Evolutionary conservation across 2,888 invertebrate genomes (phyloP).

Genomic region (Polydrusus pterygomalis): DNA sequence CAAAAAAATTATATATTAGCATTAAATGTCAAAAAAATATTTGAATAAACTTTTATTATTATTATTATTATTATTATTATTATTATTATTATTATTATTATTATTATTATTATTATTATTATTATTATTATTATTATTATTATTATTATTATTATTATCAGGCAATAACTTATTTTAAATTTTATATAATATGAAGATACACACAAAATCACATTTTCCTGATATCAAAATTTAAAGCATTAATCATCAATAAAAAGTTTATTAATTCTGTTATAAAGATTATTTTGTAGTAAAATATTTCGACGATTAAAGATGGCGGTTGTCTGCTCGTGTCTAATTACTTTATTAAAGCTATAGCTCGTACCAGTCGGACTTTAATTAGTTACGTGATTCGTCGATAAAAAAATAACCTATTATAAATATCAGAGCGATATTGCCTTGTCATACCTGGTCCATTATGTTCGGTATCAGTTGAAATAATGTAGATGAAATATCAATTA

Average conservation of each 20-base stretch:
- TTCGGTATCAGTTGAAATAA: conserved; percentile 25
- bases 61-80: too few relatives aligned
- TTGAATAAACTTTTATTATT: too few relatives aligned
- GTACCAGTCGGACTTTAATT: conserved; percentile 62
- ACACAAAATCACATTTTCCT: background rate
- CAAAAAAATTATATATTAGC: too few relatives aligned
- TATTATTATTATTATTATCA: too few relatives aligned
- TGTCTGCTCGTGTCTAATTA: conserved; percentile 49
- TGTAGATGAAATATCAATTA: conserved; percentile 27
- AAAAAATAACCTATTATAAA: conserved; percentile 63
- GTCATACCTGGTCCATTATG: conserved; percentile 50
- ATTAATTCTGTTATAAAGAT: background rate
- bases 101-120: too few relatives aligned
- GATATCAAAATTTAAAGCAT: background rate
- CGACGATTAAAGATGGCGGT: conserved; percentile 36
- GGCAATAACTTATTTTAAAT: too few relatives aligned
- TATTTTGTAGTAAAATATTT: conserved; percentile 21
- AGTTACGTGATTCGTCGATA: conserved; percentile 66
- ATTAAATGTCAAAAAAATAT: too few relatives aligned
- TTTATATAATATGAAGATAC: too few relatives aligned
- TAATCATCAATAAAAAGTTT: background rate
- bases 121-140: too few relatives aligned
- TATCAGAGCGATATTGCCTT: conserved; percentile 41
- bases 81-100: too few relatives aligned
- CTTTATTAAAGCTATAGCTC: conserved; percentile 55